Conservation (phyloP, 2,113 vertebrate species). For the Corydoras maculifer region DNA sequence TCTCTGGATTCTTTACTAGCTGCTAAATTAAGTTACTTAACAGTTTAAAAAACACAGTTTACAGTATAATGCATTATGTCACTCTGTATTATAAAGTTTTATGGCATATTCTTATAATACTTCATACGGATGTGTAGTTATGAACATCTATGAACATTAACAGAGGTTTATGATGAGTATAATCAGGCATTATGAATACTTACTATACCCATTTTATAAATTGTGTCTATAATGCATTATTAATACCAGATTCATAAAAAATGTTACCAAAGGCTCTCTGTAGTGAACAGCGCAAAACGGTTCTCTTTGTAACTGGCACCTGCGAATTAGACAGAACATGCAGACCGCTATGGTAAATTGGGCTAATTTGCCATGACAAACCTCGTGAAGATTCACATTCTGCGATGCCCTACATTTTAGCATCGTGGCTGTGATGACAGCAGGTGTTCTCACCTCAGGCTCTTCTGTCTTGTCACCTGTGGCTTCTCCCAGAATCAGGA, state of each 20-base stretch:
- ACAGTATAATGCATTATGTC: no score
- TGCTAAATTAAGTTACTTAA: no score
- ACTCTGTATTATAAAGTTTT: no score
- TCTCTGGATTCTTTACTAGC: no score
- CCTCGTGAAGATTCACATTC: slow-evolving; percentile 36
- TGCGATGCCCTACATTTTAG: slow-evolving; percentile 14
- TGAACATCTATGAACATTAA: no score
- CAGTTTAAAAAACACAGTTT: no score
- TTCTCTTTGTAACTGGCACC: slow-evolving; percentile 29
- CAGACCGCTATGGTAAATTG: slow-evolving; percentile 15
- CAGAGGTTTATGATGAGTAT: no score
- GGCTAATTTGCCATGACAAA: slow-evolving; percentile 40
- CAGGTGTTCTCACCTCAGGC: slow-evolving; percentile 35
- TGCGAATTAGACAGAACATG: slow-evolving; percentile 33
- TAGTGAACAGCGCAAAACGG: slow-evolving; percentile 27
- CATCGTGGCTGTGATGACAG: slow-evolving; percentile 35
- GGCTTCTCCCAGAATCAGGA: slow-evolving; percentile 19
- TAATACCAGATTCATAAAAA: no score
- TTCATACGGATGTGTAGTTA: no score
- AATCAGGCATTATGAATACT: no score
- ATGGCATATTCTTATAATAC: no score
- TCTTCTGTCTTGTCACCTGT: slow-evolving; percentile 35
- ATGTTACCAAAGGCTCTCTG: background rate
- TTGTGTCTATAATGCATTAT: background rate
- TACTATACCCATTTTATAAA: background rate